Evolutionary conservation across 2,888 invertebrate genomes (phyloP).

Genomic region (Phortica okadai): DNA sequence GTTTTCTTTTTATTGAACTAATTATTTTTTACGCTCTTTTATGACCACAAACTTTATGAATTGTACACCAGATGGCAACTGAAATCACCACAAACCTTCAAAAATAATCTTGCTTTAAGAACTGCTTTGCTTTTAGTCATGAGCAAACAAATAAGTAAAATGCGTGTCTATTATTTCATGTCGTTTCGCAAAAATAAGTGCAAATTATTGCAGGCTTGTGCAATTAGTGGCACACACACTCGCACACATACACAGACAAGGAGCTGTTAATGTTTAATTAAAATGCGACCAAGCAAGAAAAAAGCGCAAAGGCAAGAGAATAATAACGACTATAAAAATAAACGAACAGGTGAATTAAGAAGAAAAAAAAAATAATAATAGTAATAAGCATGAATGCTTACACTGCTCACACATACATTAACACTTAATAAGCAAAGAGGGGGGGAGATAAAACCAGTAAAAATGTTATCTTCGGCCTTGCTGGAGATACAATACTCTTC

Average conservation of each 20-base stretch:
- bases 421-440: neutral
- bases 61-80: neutral
- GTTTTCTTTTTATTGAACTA: neutral
- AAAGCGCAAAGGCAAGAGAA: neutral
- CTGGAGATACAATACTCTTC: too few species aligned
- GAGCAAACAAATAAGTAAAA: too few species aligned
- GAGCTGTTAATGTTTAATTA: too few species aligned
- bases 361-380: neutral
- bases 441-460: too few species aligned
- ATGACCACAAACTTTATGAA: neutral
- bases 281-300: too few species aligned
- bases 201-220: slow-evolving; percentile 20
- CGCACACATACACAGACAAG: too few species aligned
- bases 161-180: neutral
- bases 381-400: neutral
- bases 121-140: too few species aligned
- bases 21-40: neutral
- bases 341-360: neutral
- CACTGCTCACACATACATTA: neutral
- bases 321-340: neutral
- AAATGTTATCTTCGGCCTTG: too few species aligned
- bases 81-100: too few species aligned
- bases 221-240: slow-evolving; percentile 6
- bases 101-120: neutral
- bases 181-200: neutral